A percentile compares a stretch with the other conserved stretches of the same genome.
These are phyloP conservation scores for Sceliomorpha sp. DNA, from an alignment of 2,888 invertebrate genomes.

Conservation along the genomic window DNA sequence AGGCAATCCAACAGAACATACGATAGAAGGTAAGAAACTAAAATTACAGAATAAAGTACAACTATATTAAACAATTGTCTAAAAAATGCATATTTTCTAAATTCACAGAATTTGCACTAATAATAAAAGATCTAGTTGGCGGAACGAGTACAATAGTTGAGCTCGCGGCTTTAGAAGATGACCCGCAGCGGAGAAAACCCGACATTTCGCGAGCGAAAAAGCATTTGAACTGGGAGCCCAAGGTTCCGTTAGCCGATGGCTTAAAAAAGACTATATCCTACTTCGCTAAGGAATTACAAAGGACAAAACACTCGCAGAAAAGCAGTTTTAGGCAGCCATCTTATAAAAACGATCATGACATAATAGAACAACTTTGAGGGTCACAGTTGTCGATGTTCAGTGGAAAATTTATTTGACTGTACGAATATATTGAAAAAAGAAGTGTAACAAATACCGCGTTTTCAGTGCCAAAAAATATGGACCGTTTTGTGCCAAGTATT, in stretches of 20 bases:
- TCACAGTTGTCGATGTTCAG: neutral
- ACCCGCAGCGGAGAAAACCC: conserved; percentile 96
- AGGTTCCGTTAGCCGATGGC: conserved; percentile 91
- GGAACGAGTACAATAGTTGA: conserved; percentile 92
- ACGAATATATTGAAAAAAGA: conserved; percentile 8
- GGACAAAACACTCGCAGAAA: conserved; percentile 83
- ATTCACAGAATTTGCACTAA: conserved; percentile 89
- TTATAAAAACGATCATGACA: conserved; percentile 74
- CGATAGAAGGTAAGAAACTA: conserved; percentile 87
- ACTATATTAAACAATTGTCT: too few relatives aligned
- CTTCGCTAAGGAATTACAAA: conserved; percentile 92
- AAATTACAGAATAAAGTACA: too few relatives aligned
- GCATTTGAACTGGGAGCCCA: conserved; percentile 95
- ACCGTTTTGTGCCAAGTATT: conserved; percentile 67
- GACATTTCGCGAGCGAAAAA: conserved; percentile 94
- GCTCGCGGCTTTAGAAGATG: conserved; percentile 94
- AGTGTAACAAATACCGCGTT: conserved; percentile 9
- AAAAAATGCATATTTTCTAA: too few relatives aligned
- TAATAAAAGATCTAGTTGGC: conserved; percentile 92
- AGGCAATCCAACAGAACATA: conserved; percentile 99
- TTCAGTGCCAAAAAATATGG: conserved; percentile 54
- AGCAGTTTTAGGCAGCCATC: conserved; percentile 76
- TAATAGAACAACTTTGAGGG: conserved; percentile 71
- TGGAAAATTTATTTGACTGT: conserved; percentile 2
- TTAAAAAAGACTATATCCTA: conserved; percentile 95